Conservation (phyloP, 1,140 invertebrate species). For the Microplitis mediator region DNA sequence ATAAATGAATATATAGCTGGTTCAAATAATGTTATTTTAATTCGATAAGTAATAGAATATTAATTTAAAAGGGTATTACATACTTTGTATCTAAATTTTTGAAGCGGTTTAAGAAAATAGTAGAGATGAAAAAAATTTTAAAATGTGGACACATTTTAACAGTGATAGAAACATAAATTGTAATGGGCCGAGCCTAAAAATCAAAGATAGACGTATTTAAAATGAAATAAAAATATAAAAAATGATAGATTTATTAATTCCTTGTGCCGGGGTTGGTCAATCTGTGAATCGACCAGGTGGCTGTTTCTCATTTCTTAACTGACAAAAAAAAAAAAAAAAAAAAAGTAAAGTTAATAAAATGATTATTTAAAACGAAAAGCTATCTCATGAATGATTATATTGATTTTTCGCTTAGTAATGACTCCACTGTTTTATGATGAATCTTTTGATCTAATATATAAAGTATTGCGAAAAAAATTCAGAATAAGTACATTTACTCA, state of each 20-base stretch:
- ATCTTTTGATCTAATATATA: no score
- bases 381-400: no score
- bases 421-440: no score
- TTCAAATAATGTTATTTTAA: no score
- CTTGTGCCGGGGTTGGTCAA: conserved; percentile 49
- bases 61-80: no score
- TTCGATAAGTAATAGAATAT: no score
- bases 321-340: background rate
- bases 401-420: no score
- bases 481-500: conserved; percentile 15
- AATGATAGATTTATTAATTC: conserved; percentile 43
- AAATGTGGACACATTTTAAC: background rate
- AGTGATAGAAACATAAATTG: conserved; percentile 45
- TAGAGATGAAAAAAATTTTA: background rate
- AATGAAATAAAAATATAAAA: background rate
- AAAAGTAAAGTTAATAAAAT: background rate
- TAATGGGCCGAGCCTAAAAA: conserved; percentile 56
- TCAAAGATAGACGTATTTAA: conserved; percentile 58
- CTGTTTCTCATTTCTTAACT: conserved; percentile 20
- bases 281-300: conserved; percentile 58
- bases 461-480: background rate
- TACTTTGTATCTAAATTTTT: background rate
- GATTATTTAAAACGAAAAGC: background rate
- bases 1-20: background rate
- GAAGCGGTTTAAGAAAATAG: background rate